These are phyloP conservation scores for Mobula hypostoma DNA, from an alignment of 2,113 vertebrate genomes.

Conservation along the genomic window DNA sequence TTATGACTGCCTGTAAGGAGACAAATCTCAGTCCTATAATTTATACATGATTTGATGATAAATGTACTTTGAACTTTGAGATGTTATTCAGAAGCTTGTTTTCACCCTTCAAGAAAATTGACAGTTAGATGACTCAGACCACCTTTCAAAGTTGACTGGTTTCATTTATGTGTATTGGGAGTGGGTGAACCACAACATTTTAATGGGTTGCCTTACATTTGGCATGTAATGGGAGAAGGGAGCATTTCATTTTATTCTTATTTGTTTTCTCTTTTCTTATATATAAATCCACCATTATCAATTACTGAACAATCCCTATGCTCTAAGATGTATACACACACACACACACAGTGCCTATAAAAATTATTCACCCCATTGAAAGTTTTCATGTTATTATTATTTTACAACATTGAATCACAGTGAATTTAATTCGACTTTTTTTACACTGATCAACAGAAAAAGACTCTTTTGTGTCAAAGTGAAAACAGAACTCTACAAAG, in stretches of 20 bases:
- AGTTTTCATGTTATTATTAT: too few species aligned
- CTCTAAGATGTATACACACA: not conserved
- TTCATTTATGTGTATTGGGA: not conserved
- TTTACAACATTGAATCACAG: too few species aligned
- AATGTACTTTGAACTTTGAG: too few species aligned
- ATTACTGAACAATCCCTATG: not conserved
- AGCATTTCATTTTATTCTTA: not conserved
- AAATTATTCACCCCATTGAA: too few species aligned
- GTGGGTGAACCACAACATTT: not conserved
- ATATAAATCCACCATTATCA: not conserved
- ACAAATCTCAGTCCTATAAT: too few species aligned
- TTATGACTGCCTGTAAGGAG: too few species aligned
- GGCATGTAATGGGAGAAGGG: not conserved
- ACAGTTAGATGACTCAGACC: not conserved
- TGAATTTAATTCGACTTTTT: too few species aligned
- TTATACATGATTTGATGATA: too few species aligned
- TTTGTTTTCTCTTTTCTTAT: not conserved
- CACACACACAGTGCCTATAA: too few species aligned
- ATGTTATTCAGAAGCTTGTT: not conserved
- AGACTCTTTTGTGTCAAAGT: too few species aligned
- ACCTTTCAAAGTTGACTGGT: not conserved
- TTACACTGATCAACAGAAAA: too few species aligned
- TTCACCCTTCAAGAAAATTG: not conserved
- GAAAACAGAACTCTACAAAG: too few species aligned
- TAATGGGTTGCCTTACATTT: not conserved